phyloP scores from a whole-genome alignment of 2,797 vertebrate genomes.

The Prionace glauca region DNA sequence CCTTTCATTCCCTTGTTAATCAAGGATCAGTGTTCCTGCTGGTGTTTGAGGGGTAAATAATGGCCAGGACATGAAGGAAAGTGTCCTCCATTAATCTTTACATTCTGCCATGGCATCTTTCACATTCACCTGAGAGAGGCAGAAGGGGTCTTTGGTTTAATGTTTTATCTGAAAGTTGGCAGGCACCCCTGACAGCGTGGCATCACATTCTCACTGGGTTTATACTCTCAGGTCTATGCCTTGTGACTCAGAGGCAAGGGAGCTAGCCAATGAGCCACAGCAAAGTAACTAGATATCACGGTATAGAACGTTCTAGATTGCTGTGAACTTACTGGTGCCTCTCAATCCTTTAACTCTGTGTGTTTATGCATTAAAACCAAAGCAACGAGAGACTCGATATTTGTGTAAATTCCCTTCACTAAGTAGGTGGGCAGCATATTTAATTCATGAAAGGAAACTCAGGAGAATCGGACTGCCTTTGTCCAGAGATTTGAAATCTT shows the following conservation, averaged over 20 bases:
- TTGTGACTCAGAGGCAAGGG: not conserved
- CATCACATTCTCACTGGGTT: not conserved
- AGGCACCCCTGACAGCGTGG: too few relatives aligned
- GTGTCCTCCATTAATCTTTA: too few relatives aligned
- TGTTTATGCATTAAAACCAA: not conserved
- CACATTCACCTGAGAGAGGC: not conserved
- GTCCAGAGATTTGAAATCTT: not conserved
- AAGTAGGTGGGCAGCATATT: not conserved
- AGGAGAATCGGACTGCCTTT: not conserved
- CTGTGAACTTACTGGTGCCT: not conserved
- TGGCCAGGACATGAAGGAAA: not conserved
- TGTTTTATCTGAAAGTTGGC: not conserved
- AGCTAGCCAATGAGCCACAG: not conserved
- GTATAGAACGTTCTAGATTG: not conserved
- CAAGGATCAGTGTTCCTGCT: not conserved
- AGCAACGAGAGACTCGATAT: not conserved
- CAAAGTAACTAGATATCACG: not conserved
- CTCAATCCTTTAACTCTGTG: not conserved
- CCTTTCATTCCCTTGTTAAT: too few relatives aligned
- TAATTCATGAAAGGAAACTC: not conserved
- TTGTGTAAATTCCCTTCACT: not conserved
- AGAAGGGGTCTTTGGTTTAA: not conserved
- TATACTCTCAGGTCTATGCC: not conserved
- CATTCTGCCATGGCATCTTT: not conserved
- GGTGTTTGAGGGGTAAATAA: not conserved